Base-by-base conservation (phyloP, 2,888 invertebrate species). In the Alentia gelatinosa region DNA sequence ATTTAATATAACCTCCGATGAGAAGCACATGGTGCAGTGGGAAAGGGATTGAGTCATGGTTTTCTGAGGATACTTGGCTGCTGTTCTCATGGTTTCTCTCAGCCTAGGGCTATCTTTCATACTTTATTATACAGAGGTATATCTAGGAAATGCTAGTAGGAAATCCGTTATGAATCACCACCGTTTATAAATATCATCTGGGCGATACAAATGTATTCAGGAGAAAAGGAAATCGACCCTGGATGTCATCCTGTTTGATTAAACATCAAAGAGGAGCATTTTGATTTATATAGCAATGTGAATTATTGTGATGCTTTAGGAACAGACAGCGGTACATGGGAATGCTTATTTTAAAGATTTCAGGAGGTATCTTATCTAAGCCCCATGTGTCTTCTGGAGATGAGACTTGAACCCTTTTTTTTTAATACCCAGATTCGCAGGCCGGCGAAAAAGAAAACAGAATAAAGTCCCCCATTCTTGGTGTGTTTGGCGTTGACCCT, bases 401-500 rank as follows among this genome's bases (percentile, higher is more conserved):
- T n/a, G n/a, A n/a, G n/a, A n/a, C n/a, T n/a, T n/a, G n/a, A n/a
- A n/a, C n/a, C n/a, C n/a, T n/a, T 56, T 12, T n/a, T 56, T 56
- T 19, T 56, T 56, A 56, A 56, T 5, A 19, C 56, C n/a, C 56
- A 56, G n/a, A 42, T 42, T 42, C 47, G 7, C 47, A 42, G 9
- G 15, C 15, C 7, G 15, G 15, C 15, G 15, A 42, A 12, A 42
- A n/a, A 42, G 9, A 15, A 42, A 1, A 19, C 56, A 56, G 3
- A 56, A 56, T n/a, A 56, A 19, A 19, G 3, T n/a, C 68, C 15
- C 30, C 68, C 26, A 68, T 68, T 68, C 68, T 26, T 68, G 30
- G 30, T 68, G 68, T 68, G 68, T 68, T 68, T 68, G 33, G 68
- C 26, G 68, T 68, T 68, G 68, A 68, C 68, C 68, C 68, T 68